Base-by-base conservation (phyloP, 92 coral and sea anemone species). In the Epizoanthus fatuus region DNA sequence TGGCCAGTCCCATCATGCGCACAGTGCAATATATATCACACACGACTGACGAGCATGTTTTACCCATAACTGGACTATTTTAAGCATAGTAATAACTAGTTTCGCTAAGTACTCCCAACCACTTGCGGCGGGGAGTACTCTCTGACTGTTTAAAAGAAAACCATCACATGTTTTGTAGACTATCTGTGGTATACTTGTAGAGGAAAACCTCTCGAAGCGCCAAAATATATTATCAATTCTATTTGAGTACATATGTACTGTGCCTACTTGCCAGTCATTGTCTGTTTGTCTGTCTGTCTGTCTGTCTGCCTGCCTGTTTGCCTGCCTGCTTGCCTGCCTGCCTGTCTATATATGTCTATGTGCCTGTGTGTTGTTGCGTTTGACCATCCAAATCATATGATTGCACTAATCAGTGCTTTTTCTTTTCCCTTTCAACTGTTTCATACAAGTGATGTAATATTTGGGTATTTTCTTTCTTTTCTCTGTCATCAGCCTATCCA, bases 401-500 rank as follows among this genome's bases (percentile, higher is more conserved):
- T 38, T 76, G 19, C 47, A 40, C 39, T 29, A 9, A 37, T 7
- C 12, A 6, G 0, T 64, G 69, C 20, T 11, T 7, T 58, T 76
- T 17, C 29, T 17, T 40, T 13, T 17, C 4, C 38, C 0, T 59
- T 10, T 12, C 37, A 1, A 53, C 22, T 15, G 17, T 51, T 62
- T 17, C 68, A 62, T 29, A 7, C 68, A 63, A 35, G 10, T 63
- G 32, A 12, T 20, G 38, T 35, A 13, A 35, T 20, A 63, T 10
- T 20, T 20, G 20, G 29, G 11, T 35, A 20, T 29, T 38, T 79
- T 5, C 69, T 44, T 15, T 19, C 15, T 9, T 40, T 2, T 80
- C 70, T 87, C 40, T 53, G 45, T 51, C 74, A 19, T 3, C 89
- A 95, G 98, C 75, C 3, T 95, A 92, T 59, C 95, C 94, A 7